phyloP scores from a whole-genome alignment of 2,113 vertebrate species.

The Rissa tridactyla region DNA sequence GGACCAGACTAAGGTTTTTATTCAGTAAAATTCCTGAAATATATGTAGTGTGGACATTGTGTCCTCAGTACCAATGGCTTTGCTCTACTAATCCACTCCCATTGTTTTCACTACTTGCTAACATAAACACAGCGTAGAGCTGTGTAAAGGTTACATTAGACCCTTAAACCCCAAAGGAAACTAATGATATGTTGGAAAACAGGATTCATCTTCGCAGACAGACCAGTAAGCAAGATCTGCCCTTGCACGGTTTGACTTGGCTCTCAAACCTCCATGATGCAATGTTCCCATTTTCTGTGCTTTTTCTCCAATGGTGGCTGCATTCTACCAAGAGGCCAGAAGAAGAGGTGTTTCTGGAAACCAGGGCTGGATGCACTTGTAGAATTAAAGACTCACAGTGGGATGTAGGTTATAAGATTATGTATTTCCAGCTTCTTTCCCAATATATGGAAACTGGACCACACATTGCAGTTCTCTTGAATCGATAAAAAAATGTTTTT shows the following conservation, averaged over 20 bases:
- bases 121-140: fast-evolving
- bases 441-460: not conserved
- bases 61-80: not conserved
- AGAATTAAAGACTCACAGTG: not conserved
- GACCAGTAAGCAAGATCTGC: not conserved
- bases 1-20: fast-evolving
- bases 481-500: not conserved
- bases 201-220: not conserved
- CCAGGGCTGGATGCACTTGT: not conserved
- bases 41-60: not conserved
- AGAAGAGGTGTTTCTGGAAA: not conserved
- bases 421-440: not conserved
- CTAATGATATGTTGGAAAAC: not conserved
- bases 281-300: not conserved
- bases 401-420: not conserved
- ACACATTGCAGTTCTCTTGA: not conserved
- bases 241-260: not conserved
- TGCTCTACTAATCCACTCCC: not conserved
- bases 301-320: not conserved
- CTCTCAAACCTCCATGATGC: not conserved
- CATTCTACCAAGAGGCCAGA: not conserved
- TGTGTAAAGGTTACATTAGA: not conserved
- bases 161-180: not conserved
- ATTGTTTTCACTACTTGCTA: not conserved
- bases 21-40: not conserved